Evolutionary conservation across 2,797 vertebrate species (phyloP).

Genomic region (Periophthalmus magnuspinnatus): DNA sequence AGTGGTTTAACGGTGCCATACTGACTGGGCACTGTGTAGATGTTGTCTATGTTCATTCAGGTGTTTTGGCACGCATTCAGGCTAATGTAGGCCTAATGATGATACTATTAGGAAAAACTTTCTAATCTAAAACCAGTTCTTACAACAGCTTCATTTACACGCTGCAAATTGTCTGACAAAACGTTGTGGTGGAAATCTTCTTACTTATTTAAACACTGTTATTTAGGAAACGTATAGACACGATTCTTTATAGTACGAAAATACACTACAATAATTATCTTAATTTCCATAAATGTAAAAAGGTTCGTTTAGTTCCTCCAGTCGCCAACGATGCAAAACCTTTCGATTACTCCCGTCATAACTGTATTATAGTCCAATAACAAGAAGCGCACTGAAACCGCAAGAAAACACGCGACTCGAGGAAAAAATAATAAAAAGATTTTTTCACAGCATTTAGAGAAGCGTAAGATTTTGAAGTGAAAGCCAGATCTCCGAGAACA

Average conservation of each 20-base stretch:
- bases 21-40: background rate
- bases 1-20: background rate
- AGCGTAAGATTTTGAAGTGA: background rate
- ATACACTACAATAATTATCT: background rate
- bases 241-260: background rate
- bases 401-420: background rate
- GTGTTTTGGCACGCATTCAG: background rate
- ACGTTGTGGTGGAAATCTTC: background rate
- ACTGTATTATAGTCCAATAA: background rate
- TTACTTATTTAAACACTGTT: background rate
- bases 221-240: background rate
- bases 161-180: too few species aligned
- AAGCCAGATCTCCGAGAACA: constrained; percentile 20
- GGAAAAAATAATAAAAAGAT: background rate
- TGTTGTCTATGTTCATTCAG: background rate
- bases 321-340: background rate
- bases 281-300: background rate
- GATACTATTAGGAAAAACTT: background rate
- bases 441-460: background rate
- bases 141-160: background rate
- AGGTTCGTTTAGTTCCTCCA: background rate
- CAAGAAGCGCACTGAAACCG: background rate
- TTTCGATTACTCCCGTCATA: background rate
- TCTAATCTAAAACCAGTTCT: background rate
- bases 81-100: background rate